Evolutionary conservation across 2,797 vertebrate species (phyloP).

Genomic region (Squalus acanthias): DNA sequence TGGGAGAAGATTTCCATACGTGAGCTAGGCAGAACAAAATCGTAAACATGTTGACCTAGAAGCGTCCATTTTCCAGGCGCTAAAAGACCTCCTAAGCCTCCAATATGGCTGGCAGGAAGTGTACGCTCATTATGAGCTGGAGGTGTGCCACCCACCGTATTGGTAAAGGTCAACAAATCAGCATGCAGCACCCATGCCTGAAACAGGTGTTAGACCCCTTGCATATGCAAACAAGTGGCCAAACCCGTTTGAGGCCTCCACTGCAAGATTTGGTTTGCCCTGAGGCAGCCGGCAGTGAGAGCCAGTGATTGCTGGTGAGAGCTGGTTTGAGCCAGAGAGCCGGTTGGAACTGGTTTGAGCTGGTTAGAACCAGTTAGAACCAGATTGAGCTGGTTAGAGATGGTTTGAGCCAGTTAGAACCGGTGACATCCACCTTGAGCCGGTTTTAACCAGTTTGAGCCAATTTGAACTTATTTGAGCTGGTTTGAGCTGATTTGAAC

Average conservation of each 20-base stretch:
- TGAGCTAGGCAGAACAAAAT: not conserved
- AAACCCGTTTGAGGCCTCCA: not conserved
- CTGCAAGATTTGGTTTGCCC: no score
- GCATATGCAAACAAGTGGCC: not conserved
- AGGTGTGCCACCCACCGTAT: not conserved
- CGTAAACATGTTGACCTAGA: not conserved
- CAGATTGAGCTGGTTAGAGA: no score
- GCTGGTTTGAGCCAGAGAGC: not conserved
- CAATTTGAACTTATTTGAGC: no score
- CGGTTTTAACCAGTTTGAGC: no score
- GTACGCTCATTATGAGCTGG: not conserved
- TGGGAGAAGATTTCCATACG: not conserved
- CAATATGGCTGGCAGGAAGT: not conserved
- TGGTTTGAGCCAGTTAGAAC: no score
- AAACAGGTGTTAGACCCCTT: not conserved
- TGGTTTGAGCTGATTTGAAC: no score
- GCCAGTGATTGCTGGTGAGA: not conserved
- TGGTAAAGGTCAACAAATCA: not conserved
- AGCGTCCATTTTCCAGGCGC: not conserved
- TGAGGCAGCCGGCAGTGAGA: no score
- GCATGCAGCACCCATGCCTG: not conserved
- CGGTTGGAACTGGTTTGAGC: not conserved
- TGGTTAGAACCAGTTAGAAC: not conserved
- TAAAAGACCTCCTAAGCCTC: not conserved
- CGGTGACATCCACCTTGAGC: no score